Evolutionary conservation across 2,888 invertebrate genomes (phyloP).

Genomic region (Drosophila koepferae): DNA sequence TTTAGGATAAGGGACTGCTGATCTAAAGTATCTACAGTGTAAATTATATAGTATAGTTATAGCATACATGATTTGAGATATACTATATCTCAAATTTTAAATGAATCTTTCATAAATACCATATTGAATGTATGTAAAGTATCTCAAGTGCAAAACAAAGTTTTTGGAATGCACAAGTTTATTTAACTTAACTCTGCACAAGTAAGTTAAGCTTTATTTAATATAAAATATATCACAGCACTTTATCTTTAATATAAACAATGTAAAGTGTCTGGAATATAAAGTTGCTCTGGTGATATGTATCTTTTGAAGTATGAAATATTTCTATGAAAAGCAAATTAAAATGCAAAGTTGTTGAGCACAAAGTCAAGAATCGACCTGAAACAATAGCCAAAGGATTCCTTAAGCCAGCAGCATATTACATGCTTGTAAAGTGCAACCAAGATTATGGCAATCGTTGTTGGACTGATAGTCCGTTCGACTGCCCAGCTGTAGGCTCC

Average conservation of each 20-base stretch:
- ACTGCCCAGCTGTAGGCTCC: not conserved
- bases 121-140: too few species aligned
- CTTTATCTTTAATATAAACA: not conserved
- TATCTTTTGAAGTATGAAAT: not conserved
- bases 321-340: conserved; percentile 26
- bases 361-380: not conserved
- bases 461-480: conserved; percentile 2
- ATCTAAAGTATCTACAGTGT: too few species aligned
- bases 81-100: too few species aligned
- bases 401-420: conserved; percentile 48
- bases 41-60: too few species aligned
- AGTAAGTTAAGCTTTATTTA: not conserved
- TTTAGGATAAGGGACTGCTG: too few species aligned
- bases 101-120: too few species aligned
- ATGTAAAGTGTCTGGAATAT: too few species aligned
- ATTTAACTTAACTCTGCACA: too few species aligned
- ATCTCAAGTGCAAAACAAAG: too few species aligned
- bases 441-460: conserved; percentile 48
- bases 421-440: conserved; percentile 51
- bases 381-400: conserved; percentile 48
- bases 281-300: not conserved
- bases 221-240: not conserved
- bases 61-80: too few species aligned
- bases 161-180: too few species aligned
- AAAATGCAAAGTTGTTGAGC: not conserved